Evolutionary conservation across 1,140 invertebrate genomes (phyloP).

Genomic region (Limonius californicus): DNA sequence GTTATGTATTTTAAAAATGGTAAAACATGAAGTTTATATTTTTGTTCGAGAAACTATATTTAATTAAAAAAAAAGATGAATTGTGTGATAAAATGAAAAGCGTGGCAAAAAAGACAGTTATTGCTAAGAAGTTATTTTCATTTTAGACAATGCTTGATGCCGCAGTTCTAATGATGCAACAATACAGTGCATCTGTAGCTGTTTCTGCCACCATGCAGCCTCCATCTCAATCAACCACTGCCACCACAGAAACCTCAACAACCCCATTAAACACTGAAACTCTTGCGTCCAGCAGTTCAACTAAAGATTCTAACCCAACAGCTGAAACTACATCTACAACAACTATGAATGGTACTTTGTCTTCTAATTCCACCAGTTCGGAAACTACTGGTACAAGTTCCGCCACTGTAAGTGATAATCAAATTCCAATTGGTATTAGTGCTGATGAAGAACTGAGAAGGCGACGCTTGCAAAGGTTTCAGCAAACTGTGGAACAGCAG

Average conservation of each 20-base stretch:
- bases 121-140: too few species aligned
- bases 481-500: conserved; percentile 27
- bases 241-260: background rate
- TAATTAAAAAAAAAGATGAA: background rate
- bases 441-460: conserved; percentile 56
- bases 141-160: conserved; percentile 73
- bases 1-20: too few species aligned
- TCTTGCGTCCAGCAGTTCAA: background rate
- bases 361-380: background rate
- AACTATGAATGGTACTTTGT: too few species aligned
- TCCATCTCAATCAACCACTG: conserved; percentile 5
- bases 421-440: background rate
- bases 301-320: background rate
- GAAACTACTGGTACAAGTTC: background rate
- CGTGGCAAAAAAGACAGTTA: too few species aligned
- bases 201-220: conserved; percentile 31
- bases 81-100: too few species aligned
- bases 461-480: conserved; percentile 68
- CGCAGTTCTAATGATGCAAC: conserved; percentile 83
- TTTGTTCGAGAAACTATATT: background rate
- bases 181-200: conserved; percentile 68
- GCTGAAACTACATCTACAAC: background rate
- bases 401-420: background rate
- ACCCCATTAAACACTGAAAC: background rate
- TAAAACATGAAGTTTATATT: background rate